Base-by-base conservation (phyloP, 1,140 invertebrate species). In the Caenorhabditis inopinata region DNA sequence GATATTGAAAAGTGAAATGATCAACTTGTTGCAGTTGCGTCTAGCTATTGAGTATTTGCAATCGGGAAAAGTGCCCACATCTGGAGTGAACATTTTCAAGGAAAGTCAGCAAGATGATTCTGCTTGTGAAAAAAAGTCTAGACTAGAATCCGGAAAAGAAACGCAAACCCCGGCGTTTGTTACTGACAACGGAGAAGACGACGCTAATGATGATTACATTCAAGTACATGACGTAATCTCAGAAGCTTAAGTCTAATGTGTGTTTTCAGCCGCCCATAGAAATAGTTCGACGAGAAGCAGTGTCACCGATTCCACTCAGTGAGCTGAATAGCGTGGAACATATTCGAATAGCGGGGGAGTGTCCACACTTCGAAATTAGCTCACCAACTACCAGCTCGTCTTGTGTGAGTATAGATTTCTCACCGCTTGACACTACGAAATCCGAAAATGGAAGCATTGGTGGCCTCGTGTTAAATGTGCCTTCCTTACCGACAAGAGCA, bases 221-320 rank as follows among this genome's bases (percentile, higher is more conserved):
- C 73, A 75, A 47, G 73, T 75, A n/a, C n/a, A n/a, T n/a, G n/a
- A n/a, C n/a, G n/a, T n/a, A n/a, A n/a, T n/a, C n/a, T n/a, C n/a
- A n/a, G n/a, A n/a, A n/a, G n/a, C 14, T 42, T 42, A 42, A 42
- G 5, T 42, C 14, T 42, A 42, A 42, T 42, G 6, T 42, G n/a
- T n/a, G 12, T 75, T 75, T 75, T 47, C 51, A 78, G 76, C 76
- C 76, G 27, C 42, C 42, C 6, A 12, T 78, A 47, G 76, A 78
- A 78, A 42, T 78, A n/a, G 14, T 78, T 11, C 29, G 58, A 68
- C 58, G 58, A 21, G 58, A 32, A 18, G 58, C 58, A 9, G 2
- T 68, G 1, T 38, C 58, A 29, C 58, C 58, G n/a, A 68, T 38
- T 38, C 58, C 21, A 68, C 5, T 68, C 16, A 68, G 58, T 12